Percentiles rank a stretch among this genome's conserved stretches.
Conservation (phyloP, 2,888 invertebrate species). For the Carpatolechia fugitivella region DNA sequence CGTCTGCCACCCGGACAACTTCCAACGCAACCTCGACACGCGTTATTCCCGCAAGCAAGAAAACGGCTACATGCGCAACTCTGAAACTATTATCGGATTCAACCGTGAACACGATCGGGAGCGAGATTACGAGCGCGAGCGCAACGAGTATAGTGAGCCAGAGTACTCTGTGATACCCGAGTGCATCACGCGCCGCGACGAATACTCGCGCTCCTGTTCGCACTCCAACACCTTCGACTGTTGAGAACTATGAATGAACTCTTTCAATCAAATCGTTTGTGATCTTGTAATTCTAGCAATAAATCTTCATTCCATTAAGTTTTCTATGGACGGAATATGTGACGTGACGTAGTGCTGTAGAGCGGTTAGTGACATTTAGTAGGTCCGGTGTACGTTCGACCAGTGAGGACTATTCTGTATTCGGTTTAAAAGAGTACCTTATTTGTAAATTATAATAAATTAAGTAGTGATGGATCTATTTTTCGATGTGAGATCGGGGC, state of each 20-base stretch:
- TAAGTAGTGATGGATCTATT: constrained; percentile 78
- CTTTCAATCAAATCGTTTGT: constrained; percentile 59
- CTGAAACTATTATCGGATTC: constrained; percentile 68
- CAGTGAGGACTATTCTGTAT: constrained; percentile 64
- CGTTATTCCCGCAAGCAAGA: constrained; percentile 75
- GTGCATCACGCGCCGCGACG: constrained; percentile 54
- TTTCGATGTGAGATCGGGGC: constrained; percentile 61
- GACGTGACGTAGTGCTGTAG: constrained; percentile 72
- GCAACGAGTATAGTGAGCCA: constrained; percentile 67
- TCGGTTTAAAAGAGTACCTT: constrained; percentile 72
- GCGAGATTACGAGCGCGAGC: constrained; percentile 50
- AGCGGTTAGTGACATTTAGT: constrained; percentile 69
- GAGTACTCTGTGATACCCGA: constrained; percentile 76
- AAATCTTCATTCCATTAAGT: constrained; percentile 79
- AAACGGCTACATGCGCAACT: constrained; percentile 71
- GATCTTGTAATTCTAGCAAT: constrained; percentile 80
- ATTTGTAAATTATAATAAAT: constrained; percentile 74
- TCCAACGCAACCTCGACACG: constrained; percentile 72
- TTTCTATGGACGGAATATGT: constrained; percentile 60
- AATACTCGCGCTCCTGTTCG: constrained; percentile 64
- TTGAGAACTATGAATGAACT: constrained; percentile 54
- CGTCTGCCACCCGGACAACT: constrained; percentile 71
- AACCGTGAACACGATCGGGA: constrained; percentile 48
- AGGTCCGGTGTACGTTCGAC: constrained; percentile 55
- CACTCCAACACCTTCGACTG: constrained; percentile 78